Base-by-base conservation (phyloP, 2,888 invertebrate species). In the Oxyscelio sp. region DNA sequence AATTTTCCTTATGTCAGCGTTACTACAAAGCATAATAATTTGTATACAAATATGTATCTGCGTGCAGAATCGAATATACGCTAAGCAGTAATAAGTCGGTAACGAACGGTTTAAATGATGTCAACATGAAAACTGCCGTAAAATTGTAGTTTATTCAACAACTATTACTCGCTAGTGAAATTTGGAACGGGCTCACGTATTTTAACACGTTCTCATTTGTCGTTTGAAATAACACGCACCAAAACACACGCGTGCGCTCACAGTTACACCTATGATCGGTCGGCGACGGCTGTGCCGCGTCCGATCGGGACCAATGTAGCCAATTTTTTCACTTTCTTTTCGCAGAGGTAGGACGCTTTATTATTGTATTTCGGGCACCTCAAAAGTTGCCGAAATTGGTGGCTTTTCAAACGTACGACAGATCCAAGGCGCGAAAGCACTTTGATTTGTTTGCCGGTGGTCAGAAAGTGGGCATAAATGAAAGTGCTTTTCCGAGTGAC, bases 231-330 rank as follows among this genome's bases (percentile, higher is more conserved):
- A 31, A 81, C 81, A 81, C 68, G 81, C 81, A 81, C 68, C 58
- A 40, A 78, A 58, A 83, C 63, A 82, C 85, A 81, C 79, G 85
- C 85, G 85, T 82, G 85, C 85, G 82, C 85, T 85, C 85, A 85
- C 85, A 85, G 54, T 3, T 24, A 85, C 85, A 85, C 81, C 50
- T 52, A 59, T 65, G 73, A 50, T 81, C 77, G 54, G n/a, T 54
- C 68, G 58, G 19, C 50, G 58, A 58, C 58, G 58, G 58, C 58
- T 34, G 38, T 31, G 65, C 45, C 65, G 34, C 13, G 54, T 70
- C 43, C 70, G 52, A 43, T 65, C 71, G 81, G 56, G 73, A 73
- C 81, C 78, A 34, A 73, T 40, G 70, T 73, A 78, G 82, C 75
- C 34, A 71, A 74, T 71, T 79, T 79, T 79, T 78, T 85, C 58